These are phyloP conservation scores for Lepidocyrtoides sp. DNA, from an alignment of 2,888 invertebrate species.

Conservation along the genomic window DNA sequence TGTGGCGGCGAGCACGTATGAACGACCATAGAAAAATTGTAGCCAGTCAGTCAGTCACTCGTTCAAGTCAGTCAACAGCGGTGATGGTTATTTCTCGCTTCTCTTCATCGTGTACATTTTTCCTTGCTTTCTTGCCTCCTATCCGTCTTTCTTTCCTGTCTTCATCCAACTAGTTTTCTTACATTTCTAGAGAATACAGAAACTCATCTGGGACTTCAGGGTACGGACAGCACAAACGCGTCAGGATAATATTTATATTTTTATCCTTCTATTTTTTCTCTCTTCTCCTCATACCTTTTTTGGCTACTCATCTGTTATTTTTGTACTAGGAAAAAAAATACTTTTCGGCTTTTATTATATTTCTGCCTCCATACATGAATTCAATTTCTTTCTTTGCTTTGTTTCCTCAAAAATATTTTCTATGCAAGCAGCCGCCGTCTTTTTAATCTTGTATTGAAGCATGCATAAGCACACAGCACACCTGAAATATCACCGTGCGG, in stretches of 20 bases:
- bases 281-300: neutral
- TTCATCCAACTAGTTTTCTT: neutral
- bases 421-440: no score
- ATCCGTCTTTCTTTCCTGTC: neutral
- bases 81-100: constrained; percentile 67
- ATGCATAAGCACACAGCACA: no score
- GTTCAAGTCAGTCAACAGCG: constrained; percentile 54
- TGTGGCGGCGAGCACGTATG: constrained; percentile 3
- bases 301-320: neutral
- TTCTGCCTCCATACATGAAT: no score
- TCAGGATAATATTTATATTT: constrained; percentile 68
- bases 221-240: constrained; percentile 73
- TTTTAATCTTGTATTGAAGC: no score
- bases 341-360: neutral
- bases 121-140: neutral
- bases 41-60: constrained; percentile 33
- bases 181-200: constrained; percentile 64
- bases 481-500: no score
- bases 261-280: constrained; percentile 22
- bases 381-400: no score
- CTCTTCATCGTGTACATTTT: constrained; percentile 24
- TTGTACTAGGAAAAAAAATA: neutral
- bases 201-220: constrained; percentile 75
- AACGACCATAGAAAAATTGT: constrained; percentile 28
- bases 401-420: no score